A percentile compares a stretch with the other conserved stretches of the same genome.
Conservation (phyloP, 2,888 invertebrate species). For the Cataglyphis altisquamis region DNA sequence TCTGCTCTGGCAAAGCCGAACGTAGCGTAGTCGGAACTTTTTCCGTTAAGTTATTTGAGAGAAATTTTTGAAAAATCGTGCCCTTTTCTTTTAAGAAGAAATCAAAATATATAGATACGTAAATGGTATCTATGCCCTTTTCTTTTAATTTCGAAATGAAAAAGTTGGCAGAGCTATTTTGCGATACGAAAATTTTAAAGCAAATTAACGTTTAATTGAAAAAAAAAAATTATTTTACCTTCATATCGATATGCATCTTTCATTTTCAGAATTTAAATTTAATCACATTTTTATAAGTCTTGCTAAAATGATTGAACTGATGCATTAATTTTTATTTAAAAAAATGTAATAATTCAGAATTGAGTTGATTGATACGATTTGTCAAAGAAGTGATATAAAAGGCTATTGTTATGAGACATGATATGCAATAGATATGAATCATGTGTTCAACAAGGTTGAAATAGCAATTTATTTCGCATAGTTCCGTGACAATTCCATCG, state of each 20-base stretch:
- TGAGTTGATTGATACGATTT: neutral
- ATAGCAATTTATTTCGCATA: conserved; percentile 4
- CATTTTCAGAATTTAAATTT: neutral
- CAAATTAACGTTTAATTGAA: neutral
- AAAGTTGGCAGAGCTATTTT: neutral
- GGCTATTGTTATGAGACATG: neutral
- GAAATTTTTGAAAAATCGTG: conserved; percentile 27
- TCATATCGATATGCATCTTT: neutral
- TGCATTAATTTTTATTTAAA: neutral
- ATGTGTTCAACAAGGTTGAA: neutral
- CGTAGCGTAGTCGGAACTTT: neutral
- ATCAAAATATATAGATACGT: neutral
- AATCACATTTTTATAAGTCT: neutral
- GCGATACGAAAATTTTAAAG: neutral
- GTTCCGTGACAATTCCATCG: neutral
- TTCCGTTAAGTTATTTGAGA: conserved; percentile 11
- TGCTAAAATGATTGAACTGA: neutral
- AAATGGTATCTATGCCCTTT: neutral
- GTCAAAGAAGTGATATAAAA: neutral
- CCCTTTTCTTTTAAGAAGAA: neutral
- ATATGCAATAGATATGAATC: neutral
- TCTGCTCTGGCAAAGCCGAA: conserved; percentile 8
- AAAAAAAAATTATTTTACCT: neutral
- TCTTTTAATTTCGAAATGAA: neutral
- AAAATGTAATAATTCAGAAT: neutral